Evolutionary conservation across 2,888 invertebrate genomes (phyloP), one percentile per base, ranked within the genome.

Genomic region (Flexamia atlantica): DNA sequence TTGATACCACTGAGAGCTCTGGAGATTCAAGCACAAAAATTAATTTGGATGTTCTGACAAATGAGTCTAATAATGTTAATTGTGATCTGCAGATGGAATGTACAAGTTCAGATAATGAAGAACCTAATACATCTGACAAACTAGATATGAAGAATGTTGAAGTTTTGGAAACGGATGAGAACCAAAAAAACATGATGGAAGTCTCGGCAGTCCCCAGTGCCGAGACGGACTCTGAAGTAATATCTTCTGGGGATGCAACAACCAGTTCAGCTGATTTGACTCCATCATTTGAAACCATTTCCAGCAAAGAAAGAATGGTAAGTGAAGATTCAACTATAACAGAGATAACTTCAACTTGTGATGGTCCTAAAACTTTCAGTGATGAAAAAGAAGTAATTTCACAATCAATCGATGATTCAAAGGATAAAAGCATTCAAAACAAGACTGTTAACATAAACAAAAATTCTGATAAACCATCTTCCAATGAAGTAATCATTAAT

Each of bases 201-300:
- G 79, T 79, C 79, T 79, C 79, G 79, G 79, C 79, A 36, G 32
- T n/a, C 79, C 79, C 79, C 79, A 79, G 57, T 30, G 79, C 36
- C 79, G 79, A 57, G 79, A 79, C 50, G 50, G 79, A 79, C 20
- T 30, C 32, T 30, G 79, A 79, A 50, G 28, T 79, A 30, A 32
- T 57, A 32, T 79, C 40, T 10, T 46, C 79, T 79, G 79, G 79
- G 79, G 79, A 30, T 32, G 57, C 79, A 7, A 32, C 50, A 76
- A 76, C 76, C 17, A 76, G 50, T 46, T 23, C 46, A 50, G 46
- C 7, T 23, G n/a, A 50, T 76, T 36, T 40, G 12, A 72, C 7
- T 32, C 64, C 28, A 64, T 5, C 20, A 57, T 17, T 30, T 14
- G 32, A 68, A 30, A 9, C 72, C 12, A 40, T 72, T 10, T 40